Evolutionary conservation across 2,888 invertebrate genomes (phyloP), one percentile per base, ranked within the genome.

Genomic region (Ischnura elegans): DNA sequence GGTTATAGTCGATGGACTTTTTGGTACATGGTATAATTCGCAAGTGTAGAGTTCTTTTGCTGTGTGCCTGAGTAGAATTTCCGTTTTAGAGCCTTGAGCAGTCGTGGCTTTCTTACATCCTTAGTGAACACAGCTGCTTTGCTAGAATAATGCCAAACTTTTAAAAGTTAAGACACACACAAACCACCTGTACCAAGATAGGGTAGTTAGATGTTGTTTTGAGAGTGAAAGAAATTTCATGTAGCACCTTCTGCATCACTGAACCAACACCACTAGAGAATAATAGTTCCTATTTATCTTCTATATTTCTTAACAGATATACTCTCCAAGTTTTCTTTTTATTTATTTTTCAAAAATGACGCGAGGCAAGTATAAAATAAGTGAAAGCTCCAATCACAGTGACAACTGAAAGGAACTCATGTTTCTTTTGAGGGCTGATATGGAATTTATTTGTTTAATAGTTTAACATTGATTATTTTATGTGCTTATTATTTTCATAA

Each of bases 21-120:
- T 61, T 90, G 90, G 90, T 90, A 90, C 90, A 90, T 90, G 90
- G 90, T 90, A 90, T 90, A 90, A 90, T 55, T 66, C 61, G 90
- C 90, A 90, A 90, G 61, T 90, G 90, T 90, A 90, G 90, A 90
- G 61, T 90, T 90, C 90, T 90, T 90, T 90, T 90, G 90, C 90
- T 90, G 90, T 90, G 90, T 90, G 90, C 90, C 90, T 90, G 90
- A 90, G 90, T 90, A 90, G 90, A 66, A 90, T 90, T 90, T 90
- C 90, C 90, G 90, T 90, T 90, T 61, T 90, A 90, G 90, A 90
- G 90, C 90, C 90, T 90, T 90, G 90, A 90, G 90, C 90, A 90
- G 61, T 45, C 90, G 90, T 90, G 90, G 90, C 90, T 90, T 90
- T 90, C 55, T 90, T 90, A 90, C 90, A 90, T 66, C 43, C 61